Evolutionary conservation across 2,888 invertebrate genomes (phyloP).

Genomic region (Rhyacophila evoluta): DNA sequence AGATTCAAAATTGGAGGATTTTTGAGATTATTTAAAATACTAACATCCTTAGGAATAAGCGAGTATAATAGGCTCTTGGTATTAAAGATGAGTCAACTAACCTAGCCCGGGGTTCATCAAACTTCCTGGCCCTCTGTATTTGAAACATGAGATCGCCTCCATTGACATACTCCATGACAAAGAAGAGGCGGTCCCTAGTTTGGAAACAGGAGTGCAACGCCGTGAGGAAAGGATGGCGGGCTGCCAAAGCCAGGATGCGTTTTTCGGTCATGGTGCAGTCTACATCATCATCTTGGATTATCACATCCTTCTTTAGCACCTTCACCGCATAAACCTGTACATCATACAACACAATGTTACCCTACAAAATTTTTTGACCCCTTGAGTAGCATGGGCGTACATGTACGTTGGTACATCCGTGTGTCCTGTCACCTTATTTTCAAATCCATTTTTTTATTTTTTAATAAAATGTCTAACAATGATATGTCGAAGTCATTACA

Average conservation of each 20-base stretch:
- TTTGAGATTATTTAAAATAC: no score
- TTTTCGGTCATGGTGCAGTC: constrained; percentile 99
- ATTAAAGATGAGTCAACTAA: constrained; percentile 61
- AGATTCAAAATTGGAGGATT: no score
- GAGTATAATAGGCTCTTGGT: no score
- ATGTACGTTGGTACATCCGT: no score
- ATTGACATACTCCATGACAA: constrained; percentile 99
- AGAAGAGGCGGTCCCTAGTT: constrained; percentile 95
- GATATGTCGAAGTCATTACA: no score
- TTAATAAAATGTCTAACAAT: no score
- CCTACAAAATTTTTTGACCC: no score
- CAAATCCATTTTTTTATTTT: no score
- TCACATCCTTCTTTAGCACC: constrained; percentile 96
- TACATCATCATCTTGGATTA: constrained; percentile 98
- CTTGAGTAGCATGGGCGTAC: no score
- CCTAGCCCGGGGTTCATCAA: constrained; percentile 94
- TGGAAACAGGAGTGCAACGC: constrained; percentile 98
- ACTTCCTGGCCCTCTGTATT: constrained; percentile 97
- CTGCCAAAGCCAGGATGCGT: constrained; percentile 95
- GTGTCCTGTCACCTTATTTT: no score
- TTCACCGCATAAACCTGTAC: constrained; percentile 83
- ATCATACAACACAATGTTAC: no score
- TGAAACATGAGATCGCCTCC: constrained; percentile 99
- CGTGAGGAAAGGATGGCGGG: constrained; percentile 97
- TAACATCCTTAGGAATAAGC: no score